Percentiles rank a stretch among this genome's conserved stretches.
Conservation (phyloP, 2,113 vertebrate genomes). For the Lathamus discolor region DNA sequence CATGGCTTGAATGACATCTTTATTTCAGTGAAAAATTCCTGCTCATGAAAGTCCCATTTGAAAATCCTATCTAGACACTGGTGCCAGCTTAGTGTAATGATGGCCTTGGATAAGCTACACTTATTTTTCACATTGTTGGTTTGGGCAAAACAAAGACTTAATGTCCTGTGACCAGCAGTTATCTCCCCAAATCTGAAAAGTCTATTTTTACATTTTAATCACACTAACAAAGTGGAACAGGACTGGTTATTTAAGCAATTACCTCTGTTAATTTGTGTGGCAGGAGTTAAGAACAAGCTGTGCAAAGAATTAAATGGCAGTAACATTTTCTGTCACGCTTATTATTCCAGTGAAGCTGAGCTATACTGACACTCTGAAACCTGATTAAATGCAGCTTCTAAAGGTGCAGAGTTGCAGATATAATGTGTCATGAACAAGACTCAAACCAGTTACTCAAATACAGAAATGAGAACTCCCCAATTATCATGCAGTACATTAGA, state of each 20-base stretch:
- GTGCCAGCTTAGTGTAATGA: background rate
- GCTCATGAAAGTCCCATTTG: background rate
- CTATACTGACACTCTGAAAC: background rate
- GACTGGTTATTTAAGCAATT: background rate
- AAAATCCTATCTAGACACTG: background rate
- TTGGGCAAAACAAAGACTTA: background rate
- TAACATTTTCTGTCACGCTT: background rate
- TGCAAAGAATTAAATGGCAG: background rate
- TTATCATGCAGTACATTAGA: background rate
- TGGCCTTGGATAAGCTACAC: background rate
- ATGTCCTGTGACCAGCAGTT: background rate
- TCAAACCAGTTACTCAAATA: background rate
- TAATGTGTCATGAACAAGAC: background rate
- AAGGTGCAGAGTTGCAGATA: background rate
- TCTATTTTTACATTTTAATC: background rate
- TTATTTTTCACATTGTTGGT: background rate
- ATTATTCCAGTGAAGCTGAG: background rate
- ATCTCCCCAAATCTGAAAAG: background rate
- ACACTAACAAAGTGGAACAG: background rate
- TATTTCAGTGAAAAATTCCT: background rate
- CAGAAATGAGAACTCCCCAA: background rate
- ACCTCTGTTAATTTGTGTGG: background rate
- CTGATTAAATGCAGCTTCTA: background rate
- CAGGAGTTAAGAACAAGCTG: background rate
- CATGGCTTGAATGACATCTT: background rate